These are phyloP conservation scores for Lacanobia oleracea DNA, from an alignment of 2,888 invertebrate genomes.

Conservation along the genomic window DNA sequence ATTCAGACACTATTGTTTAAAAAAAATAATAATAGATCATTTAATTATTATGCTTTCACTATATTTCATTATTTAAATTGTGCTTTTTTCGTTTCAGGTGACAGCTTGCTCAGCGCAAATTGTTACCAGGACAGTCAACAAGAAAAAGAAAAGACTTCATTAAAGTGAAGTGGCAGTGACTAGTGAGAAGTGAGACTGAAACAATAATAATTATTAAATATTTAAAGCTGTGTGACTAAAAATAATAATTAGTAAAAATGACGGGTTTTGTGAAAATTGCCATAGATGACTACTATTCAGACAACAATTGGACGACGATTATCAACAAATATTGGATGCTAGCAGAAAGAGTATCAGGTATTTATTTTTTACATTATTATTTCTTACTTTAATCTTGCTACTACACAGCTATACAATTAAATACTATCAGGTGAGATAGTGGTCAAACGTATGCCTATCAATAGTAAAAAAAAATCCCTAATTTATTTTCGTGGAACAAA, in stretches of 20 bases:
- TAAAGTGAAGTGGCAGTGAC: conserved; percentile 78
- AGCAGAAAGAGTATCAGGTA: conserved; percentile 94
- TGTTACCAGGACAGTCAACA: conserved; percentile 75
- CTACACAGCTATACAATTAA: too few relatives aligned
- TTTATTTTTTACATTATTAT: conserved; percentile 47
- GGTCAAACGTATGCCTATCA: too few relatives aligned
- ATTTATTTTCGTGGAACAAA: too few relatives aligned
- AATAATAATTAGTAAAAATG: conserved; percentile 80
- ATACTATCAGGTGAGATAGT: too few relatives aligned
- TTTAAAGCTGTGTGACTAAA: conserved; percentile 65
- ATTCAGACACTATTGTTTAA: too few relatives aligned
- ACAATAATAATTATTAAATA: conserved; percentile 39
- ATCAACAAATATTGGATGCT: conserved; percentile 93
- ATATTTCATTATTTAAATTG: conserved; percentile 32
- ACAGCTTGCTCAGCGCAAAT: conserved; percentile 84
- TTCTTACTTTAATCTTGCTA: background rate
- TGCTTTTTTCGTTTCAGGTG: conserved; percentile 81
- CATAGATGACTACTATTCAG: conserved; percentile 92
- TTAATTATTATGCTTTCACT: conserved; percentile 29
- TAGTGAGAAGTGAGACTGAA: conserved; percentile 74
- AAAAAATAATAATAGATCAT: background rate
- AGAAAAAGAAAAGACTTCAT: conserved; percentile 53
- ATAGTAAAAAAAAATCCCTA: too few relatives aligned
- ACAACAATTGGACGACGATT: conserved; percentile 91
- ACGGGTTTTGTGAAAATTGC: conserved; percentile 93